Evolutionary conservation across 2,797 vertebrate species (phyloP).

Genomic region (Lophius americanus): DNA sequence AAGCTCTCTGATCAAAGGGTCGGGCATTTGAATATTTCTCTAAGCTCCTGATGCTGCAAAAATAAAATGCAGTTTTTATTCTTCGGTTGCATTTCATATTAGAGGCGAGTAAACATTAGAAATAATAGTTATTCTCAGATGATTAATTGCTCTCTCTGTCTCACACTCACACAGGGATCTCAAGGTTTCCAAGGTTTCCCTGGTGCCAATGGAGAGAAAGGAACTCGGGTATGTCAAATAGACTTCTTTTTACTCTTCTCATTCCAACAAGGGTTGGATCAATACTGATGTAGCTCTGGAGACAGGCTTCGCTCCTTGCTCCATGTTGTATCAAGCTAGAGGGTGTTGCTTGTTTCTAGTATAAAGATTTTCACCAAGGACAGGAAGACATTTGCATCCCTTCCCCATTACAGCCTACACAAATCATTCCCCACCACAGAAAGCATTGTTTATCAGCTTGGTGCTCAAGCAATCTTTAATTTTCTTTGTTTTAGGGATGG

Average conservation of each 20-base stretch:
- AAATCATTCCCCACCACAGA: constrained; percentile 39
- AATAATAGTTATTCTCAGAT: constrained; percentile 42
- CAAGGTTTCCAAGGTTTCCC: constrained; percentile 97
- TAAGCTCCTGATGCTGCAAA: constrained; percentile 42
- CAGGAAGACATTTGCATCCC: constrained; percentile 38
- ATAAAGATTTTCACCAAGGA: constrained; percentile 46
- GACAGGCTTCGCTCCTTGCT: constrained; percentile 28
- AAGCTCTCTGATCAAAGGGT: constrained; percentile 78
- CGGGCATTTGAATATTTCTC: constrained; percentile 63
- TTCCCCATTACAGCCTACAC: constrained; percentile 43
- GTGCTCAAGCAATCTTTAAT: constrained; percentile 60
- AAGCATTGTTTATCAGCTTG: constrained; percentile 59
- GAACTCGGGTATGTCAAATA: constrained; percentile 88
- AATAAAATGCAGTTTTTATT: constrained; percentile 38
- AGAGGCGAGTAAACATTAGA: constrained; percentile 26
- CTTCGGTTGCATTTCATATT: constrained; percentile 51
- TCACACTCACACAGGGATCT: constrained; percentile 86
- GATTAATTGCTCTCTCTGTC: constrained; percentile 46
- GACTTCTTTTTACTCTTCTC: constrained; percentile 46
- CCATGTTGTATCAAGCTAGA: constrained; percentile 41
- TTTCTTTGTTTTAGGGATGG: constrained; percentile 64
- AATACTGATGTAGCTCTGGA: constrained; percentile 19
- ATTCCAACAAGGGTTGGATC: constrained; percentile 39
- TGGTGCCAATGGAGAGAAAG: constrained; percentile 98
- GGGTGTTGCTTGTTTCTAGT: constrained; percentile 29